A percentile compares a stretch with the other conserved stretches of the same genome.
Conservation (phyloP, 2,113 vertebrate species). For the Bucco capensis region DNA sequence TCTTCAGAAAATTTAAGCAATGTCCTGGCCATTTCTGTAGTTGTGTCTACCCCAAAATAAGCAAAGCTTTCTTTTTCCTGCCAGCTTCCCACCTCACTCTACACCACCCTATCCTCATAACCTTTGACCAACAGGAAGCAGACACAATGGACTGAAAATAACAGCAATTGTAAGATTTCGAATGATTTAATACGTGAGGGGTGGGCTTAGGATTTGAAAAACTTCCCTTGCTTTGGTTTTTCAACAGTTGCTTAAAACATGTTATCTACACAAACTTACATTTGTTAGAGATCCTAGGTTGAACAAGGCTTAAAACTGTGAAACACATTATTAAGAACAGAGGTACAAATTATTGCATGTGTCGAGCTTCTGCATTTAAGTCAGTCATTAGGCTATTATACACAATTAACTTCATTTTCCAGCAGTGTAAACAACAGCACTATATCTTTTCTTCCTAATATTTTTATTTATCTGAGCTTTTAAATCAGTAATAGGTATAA, state of each 20-base stretch:
- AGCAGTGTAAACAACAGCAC: neutral
- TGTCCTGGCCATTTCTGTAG: conserved; percentile 26
- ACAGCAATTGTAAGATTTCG: conserved; percentile 72
- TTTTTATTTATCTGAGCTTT: neutral
- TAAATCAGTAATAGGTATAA: neutral
- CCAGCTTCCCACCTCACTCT: conserved; percentile 70
- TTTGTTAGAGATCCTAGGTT: neutral
- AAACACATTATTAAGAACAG: neutral
- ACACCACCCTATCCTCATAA: conserved; percentile 88
- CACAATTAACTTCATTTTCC: neutral
- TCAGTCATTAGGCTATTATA: neutral
- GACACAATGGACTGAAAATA: conserved; percentile 95
- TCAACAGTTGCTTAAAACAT: neutral
- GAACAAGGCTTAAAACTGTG: neutral
- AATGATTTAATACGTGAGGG: conserved; percentile 57
- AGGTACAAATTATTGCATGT: neutral
- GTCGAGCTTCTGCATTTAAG: neutral
- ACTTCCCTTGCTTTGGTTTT: neutral
- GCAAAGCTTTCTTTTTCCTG: conserved; percentile 73
- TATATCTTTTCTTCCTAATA: neutral
- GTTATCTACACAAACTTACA: neutral
- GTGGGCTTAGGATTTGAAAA: conserved; percentile 2
- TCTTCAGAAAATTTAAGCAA: conserved; percentile 40
- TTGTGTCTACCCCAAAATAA: conserved; percentile 52
- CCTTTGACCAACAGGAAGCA: conserved; percentile 93